Evolutionary conservation across 1,140 invertebrate genomes (phyloP).

Genomic region (Orchesella cincta): DNA sequence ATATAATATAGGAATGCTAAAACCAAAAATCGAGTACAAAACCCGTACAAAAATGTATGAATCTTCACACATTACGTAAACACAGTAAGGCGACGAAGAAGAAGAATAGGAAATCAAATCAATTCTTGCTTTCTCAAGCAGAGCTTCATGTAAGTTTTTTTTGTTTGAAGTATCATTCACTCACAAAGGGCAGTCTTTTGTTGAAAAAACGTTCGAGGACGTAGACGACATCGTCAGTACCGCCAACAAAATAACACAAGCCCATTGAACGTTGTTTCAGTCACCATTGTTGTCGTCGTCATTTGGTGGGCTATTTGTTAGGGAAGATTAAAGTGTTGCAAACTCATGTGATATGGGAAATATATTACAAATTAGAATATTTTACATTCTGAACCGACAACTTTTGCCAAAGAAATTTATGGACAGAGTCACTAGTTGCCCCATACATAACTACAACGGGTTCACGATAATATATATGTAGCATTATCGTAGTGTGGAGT

Average conservation of each 20-base stretch:
- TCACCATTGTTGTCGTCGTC: constrained; percentile 14
- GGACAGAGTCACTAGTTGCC: too few relatives aligned
- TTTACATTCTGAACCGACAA: background rate
- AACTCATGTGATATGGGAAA: background rate
- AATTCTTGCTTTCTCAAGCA: background rate
- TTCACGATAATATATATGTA: too few relatives aligned
- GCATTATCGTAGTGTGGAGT: too few relatives aligned
- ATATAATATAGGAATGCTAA: background rate
- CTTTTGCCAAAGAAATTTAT: background rate
- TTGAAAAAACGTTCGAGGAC: background rate
- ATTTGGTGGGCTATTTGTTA: background rate
- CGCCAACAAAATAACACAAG: background rate
- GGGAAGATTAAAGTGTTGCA: background rate
- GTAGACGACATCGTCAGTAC: background rate
- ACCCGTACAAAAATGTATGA: background rate
- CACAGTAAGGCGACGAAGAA: background rate
- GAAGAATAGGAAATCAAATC: background rate
- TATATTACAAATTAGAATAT: background rate
- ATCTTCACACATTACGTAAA: background rate
- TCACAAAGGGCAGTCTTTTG: background rate
- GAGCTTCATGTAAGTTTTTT: background rate
- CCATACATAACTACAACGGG: too few relatives aligned
- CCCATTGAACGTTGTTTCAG: background rate
- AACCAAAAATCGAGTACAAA: background rate
- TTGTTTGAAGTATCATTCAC: background rate